These are phyloP conservation scores for Chymomyza caudatula DNA, from an alignment of 2,888 invertebrate species.

Conservation along the genomic window DNA sequence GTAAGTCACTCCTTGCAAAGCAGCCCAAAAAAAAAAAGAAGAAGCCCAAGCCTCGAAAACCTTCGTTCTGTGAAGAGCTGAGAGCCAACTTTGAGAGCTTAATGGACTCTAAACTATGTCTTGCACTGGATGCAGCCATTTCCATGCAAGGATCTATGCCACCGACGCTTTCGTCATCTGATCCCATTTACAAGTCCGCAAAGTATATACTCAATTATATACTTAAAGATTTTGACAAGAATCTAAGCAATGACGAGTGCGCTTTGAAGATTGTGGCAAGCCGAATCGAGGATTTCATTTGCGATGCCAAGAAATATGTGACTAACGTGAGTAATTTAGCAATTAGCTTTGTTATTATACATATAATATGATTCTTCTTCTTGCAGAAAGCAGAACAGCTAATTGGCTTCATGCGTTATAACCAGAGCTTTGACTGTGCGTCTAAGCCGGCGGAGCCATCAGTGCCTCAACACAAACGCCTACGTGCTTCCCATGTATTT, in stretches of 20 bases:
- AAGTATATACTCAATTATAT: conserved; percentile 73
- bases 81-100: conserved; percentile 60
- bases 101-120: conserved; percentile 66
- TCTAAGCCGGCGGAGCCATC: background rate
- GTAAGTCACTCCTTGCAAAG: background rate
- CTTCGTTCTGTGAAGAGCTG: conserved; percentile 51
- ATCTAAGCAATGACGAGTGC: conserved; percentile 64
- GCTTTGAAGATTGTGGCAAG: conserved; percentile 39
- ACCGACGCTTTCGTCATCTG: conserved; percentile 55
- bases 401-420: conserved; percentile 48
- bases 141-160: conserved; percentile 54
- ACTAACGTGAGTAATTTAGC: conserved; percentile 57
- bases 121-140: conserved; percentile 70
- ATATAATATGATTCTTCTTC: background rate
- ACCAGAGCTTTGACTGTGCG: conserved; percentile 41
- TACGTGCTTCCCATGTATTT: conserved; percentile 64
- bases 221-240: conserved; percentile 61
- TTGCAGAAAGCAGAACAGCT: conserved; percentile 72
- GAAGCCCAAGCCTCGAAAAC: conserved; percentile 22
- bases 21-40: conserved; percentile 28
- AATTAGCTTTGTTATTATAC: background rate
- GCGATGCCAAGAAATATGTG: conserved; percentile 70
- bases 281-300: conserved; percentile 63
- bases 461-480: conserved; percentile 21
- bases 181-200: conserved; percentile 75